A percentile compares a stretch with the other conserved stretches of the same genome.
These are phyloP conservation scores for Ethmia dodecea DNA, from an alignment of 2,888 invertebrate species.

Conservation along the genomic window DNA sequence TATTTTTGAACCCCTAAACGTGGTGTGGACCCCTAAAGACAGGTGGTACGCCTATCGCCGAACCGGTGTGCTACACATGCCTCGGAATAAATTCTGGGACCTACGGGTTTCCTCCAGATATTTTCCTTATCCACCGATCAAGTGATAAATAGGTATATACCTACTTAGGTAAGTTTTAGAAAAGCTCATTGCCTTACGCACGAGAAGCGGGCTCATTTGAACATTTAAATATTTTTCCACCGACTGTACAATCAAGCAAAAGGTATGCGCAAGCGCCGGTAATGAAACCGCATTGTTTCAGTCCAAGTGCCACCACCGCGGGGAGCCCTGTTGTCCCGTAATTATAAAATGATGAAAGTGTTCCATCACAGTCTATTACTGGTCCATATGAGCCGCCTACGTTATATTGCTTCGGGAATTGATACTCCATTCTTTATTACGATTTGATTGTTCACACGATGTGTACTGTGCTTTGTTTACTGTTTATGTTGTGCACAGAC, in stretches of 20 bases:
- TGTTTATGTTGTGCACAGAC: too few relatives aligned
- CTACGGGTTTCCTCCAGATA: too few relatives aligned
- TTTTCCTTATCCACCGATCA: too few relatives aligned
- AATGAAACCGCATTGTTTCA: constrained; percentile 54
- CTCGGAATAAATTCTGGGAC: too few relatives aligned
- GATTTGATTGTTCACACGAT: constrained; percentile 4
- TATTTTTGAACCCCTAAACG: too few relatives aligned
- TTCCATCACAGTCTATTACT: constrained; percentile 33
- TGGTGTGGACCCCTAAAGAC: too few relatives aligned
- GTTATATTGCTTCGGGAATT: constrained; percentile 44
- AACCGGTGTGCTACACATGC: too few relatives aligned
- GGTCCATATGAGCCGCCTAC: constrained; percentile 44
- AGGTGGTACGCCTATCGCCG: too few relatives aligned
- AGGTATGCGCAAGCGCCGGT: constrained; percentile 12
- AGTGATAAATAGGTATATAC: too few relatives aligned
- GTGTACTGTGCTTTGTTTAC: too few relatives aligned
- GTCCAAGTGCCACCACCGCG: constrained; percentile 37
- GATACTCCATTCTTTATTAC: constrained; percentile 25
- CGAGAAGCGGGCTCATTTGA: constrained; percentile 13
- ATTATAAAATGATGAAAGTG: constrained; percentile 62
- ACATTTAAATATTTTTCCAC: constrained; percentile 7
- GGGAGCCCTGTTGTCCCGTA: constrained; percentile 62
- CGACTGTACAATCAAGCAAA: background rate
- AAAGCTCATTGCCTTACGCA: too few relatives aligned
- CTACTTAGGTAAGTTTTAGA: too few relatives aligned